Percentiles rank a stretch among this genome's conserved stretches.
Evolutionary conservation across 1,140 invertebrate species (phyloP).

Genomic region (Adoxophyes honmai): DNA sequence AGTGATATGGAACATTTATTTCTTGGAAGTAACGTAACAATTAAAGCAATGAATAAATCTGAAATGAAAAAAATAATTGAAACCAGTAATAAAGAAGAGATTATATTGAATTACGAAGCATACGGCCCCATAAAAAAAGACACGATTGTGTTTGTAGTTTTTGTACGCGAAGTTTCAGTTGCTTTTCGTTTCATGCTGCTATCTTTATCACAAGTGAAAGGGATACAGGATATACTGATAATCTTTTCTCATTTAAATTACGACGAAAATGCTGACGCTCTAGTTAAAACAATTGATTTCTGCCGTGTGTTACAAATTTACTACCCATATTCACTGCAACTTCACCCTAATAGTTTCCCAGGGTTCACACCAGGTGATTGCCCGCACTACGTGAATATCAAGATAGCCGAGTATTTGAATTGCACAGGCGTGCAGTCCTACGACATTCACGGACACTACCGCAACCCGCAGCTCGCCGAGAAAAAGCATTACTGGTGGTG

Average conservation of each 20-base stretch:
- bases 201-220: slow-evolving; percentile 36
- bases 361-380: slow-evolving; percentile 38
- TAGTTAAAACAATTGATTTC: slow-evolving; percentile 42
- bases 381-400: slow-evolving; percentile 25
- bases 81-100: slow-evolving; percentile 30
- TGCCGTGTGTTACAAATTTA: slow-evolving; percentile 47
- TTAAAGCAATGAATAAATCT: neutral
- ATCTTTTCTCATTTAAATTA: slow-evolving; percentile 47
- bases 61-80: slow-evolving; percentile 22
- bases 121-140: slow-evolving; percentile 32
- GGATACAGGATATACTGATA: slow-evolving; percentile 37
- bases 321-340: slow-evolving; percentile 46
- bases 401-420: slow-evolving; percentile 26
- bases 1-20: slow-evolving; percentile 21
- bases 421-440: slow-evolving; percentile 31
- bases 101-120: slow-evolving; percentile 32
- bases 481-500: slow-evolving; percentile 57
- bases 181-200: slow-evolving; percentile 37
- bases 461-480: slow-evolving; percentile 27
- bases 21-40: neutral
- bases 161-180: slow-evolving; percentile 26
- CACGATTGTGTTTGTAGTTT: slow-evolving; percentile 35
- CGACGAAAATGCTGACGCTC: slow-evolving; percentile 33
- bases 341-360: slow-evolving; percentile 37
- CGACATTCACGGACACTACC: slow-evolving; percentile 35